These are phyloP conservation scores for Oncorhynchus clarkii DNA, from an alignment of 2,113 vertebrate genomes.

Conservation along the genomic window DNA sequence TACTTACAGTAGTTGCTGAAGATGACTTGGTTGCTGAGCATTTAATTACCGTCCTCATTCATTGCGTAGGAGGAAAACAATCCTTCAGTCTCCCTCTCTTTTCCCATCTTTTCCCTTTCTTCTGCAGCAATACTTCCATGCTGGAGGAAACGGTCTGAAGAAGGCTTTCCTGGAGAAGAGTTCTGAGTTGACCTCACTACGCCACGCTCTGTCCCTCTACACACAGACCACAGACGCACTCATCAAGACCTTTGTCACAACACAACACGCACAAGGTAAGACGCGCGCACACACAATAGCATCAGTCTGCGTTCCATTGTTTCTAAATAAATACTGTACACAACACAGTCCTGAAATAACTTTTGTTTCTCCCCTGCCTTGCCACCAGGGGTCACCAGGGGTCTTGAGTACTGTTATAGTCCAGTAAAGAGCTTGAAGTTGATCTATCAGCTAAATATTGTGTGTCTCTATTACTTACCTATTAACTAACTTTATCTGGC, in stretches of 20 bases:
- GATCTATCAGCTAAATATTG: background rate
- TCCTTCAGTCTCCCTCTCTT: background rate
- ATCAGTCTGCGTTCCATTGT: too few relatives aligned
- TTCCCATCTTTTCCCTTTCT: background rate
- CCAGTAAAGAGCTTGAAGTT: too few relatives aligned
- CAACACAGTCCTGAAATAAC: too few relatives aligned
- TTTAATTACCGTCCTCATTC: background rate
- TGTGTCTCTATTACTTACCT: background rate
- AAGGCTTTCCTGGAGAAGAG: slow-evolving; percentile 97
- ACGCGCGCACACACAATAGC: too few relatives aligned
- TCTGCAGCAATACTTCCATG: slow-evolving; percentile 98
- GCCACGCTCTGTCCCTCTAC: slow-evolving; percentile 96
- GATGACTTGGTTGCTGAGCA: too few relatives aligned
- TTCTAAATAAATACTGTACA: background rate
- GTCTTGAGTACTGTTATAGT: too few relatives aligned
- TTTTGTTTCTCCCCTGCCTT: background rate
- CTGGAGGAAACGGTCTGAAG: slow-evolving; percentile 95
- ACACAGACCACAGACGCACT: slow-evolving; percentile 97
- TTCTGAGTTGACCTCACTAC: slow-evolving; percentile 87
- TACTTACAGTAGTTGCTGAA: too few relatives aligned
- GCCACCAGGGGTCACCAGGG: background rate
- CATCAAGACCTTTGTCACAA: slow-evolving; percentile 96
- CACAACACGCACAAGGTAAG: slow-evolving; percentile 89
- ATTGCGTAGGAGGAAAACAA: background rate
- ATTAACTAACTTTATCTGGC: background rate